These are phyloP conservation scores for Luperina testacea DNA, from an alignment of 2,888 invertebrate species.

Conservation along the genomic window DNA sequence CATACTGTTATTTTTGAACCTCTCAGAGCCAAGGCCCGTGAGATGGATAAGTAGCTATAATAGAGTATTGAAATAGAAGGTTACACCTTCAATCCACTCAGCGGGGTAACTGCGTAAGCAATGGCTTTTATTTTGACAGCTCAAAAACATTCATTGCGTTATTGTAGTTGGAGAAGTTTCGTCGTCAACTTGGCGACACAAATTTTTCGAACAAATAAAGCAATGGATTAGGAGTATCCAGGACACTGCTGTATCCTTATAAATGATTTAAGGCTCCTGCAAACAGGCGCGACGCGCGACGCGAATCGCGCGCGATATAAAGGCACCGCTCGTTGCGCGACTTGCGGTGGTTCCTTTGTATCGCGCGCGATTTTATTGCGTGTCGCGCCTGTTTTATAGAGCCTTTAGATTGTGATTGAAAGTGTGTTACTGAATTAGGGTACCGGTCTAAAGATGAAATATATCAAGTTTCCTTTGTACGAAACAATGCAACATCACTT, in stretches of 20 bases:
- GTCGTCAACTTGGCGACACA: neutral
- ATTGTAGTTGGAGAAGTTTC: neutral
- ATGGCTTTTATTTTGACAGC: neutral
- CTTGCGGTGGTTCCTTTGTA: too few relatives aligned
- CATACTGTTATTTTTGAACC: neutral
- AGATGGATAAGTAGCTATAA: neutral
- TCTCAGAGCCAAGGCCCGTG: neutral
- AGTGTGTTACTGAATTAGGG: neutral
- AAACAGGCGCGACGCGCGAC: too few relatives aligned
- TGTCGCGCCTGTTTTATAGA: too few relatives aligned
- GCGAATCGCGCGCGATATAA: too few relatives aligned
- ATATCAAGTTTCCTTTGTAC: neutral
- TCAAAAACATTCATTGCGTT: neutral
- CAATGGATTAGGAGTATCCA: neutral
- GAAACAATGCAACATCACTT: neutral
- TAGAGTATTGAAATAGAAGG: neutral
- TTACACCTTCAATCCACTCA: neutral
- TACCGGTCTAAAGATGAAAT: neutral
- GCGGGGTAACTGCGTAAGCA: neutral
- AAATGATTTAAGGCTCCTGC: neutral
- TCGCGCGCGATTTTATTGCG: too few relatives aligned
- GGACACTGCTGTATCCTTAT: neutral
- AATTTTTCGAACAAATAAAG: neutral
- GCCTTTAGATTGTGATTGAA: neutral
- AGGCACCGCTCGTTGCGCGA: too few relatives aligned